Evolutionary conservation across 2,888 invertebrate genomes (phyloP).

Genomic region (Hyposoter didymator): DNA sequence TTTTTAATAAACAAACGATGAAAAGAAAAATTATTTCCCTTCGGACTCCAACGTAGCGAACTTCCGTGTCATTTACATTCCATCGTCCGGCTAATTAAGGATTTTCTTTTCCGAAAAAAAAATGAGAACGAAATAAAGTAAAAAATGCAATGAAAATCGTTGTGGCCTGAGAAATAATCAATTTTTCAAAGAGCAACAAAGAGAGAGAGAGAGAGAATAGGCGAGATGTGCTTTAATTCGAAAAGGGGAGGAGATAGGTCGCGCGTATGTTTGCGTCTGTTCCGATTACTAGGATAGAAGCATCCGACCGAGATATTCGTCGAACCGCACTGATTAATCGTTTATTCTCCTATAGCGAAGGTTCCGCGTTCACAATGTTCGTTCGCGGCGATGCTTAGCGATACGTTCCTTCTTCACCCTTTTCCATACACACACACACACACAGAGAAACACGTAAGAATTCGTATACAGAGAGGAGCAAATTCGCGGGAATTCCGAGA

Average conservation of each 20-base stretch:
- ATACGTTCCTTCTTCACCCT: constrained; percentile 1
- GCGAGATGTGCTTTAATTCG: not conserved
- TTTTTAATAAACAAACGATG: no score
- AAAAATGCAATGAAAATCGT: no score
- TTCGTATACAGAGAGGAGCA: no score
- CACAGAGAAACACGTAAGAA: not conserved
- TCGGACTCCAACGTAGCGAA: no score
- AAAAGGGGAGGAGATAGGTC: not conserved
- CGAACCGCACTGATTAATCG: constrained; percentile 65
- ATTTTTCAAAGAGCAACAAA: not conserved
- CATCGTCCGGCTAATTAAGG: no score
- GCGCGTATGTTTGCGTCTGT: constrained; percentile 43
- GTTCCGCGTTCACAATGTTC: constrained; percentile 53
- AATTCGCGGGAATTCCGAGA: no score
- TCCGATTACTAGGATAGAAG: constrained; percentile 55
- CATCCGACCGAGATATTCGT: constrained; percentile 62
- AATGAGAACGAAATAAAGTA: no score
- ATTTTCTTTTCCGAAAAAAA: no score
- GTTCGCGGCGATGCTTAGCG: constrained; percentile 21
- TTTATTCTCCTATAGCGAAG: constrained; percentile 32
- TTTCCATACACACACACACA: not conserved
- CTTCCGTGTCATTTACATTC: no score
- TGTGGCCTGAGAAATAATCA: no score
- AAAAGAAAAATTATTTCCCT: no score
- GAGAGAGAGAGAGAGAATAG: not conserved